Base-by-base conservation (phyloP, 2,888 invertebrate genomes). In the Ernsta delagoae region DNA sequence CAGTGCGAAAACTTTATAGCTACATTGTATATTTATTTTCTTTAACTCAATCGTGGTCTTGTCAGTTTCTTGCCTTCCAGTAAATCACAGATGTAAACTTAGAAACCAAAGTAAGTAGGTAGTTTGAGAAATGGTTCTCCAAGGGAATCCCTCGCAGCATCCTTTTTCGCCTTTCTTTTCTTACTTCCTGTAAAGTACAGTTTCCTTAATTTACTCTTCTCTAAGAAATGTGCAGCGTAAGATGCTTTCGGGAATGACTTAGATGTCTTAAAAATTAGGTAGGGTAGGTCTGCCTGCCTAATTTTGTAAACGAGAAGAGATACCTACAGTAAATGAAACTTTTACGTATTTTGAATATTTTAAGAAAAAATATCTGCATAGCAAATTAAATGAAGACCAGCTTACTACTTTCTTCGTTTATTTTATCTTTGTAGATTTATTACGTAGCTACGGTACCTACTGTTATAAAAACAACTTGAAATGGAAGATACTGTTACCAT, bases 51-150 rank as follows among this genome's bases (percentile, higher is more conserved):
- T 62, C 12, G 56, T 62, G 16, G 36, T 62, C 67, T 45, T 68
- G 67, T 61, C 67, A 57, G 56, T 68, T 68, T 68, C 56, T 68
- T 68, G 67, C 67, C 60, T 63, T 63, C 50, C 62, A 69, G 79
- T 85, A 86, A 89, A 89, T 87, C 87, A 86, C 83, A 84, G 85
- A 84, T 81, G 81, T 82, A 83, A 82, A 80, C 77, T 80, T 82
- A 83, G 83, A 84, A 86, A 83, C 83, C 82, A 83, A 16, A 16
- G 16, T 16, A 84, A 81, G 83, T 82, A 80, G 84, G 82, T 82
- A 80, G 84, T 87, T 88, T 87, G 87, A 90, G 85, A 88, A 88
- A 89, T 88, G 80, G 84, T 84, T 87, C 89, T 88, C 85, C 59
- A 74, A 85, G 86, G 56, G 12, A 1, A 54, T 31, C 54, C 54